Conservation (phyloP, 2,888 invertebrate species). For the Lathronympha strigana region DNA sequence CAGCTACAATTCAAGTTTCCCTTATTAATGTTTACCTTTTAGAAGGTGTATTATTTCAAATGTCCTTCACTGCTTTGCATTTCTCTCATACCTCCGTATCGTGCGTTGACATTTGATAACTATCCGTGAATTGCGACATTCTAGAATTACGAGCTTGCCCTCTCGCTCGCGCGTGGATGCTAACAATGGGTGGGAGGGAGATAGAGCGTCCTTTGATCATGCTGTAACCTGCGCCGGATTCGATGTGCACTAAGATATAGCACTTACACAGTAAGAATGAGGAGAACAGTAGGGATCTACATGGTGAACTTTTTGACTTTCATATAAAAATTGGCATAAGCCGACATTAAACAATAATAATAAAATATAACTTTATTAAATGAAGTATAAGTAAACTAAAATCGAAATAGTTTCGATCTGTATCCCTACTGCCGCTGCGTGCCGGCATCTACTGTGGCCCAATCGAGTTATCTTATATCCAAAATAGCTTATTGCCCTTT, state of each 20-base stretch:
- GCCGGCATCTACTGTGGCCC: no score
- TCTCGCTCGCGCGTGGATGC: conserved; percentile 46
- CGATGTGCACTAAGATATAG: conserved; percentile 52
- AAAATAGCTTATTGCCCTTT: no score
- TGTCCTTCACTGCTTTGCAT: conserved; percentile 43
- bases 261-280: conserved; percentile 8
- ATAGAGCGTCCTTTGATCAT: conserved; percentile 48
- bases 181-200: conserved; percentile 33
- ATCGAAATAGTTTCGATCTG: no score
- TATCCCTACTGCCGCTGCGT: no score
- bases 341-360: no score
- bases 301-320: not conserved
- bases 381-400: no score
- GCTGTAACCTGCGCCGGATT: conserved; percentile 55
- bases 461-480: no score
- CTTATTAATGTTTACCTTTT: conserved; percentile 30
- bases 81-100: conserved; percentile 47
- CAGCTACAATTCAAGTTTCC: conserved; percentile 5
- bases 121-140: conserved; percentile 52
- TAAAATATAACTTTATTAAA: no score
- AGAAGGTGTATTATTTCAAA: conserved; percentile 33
- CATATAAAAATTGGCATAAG: no score
- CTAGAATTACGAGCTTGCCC: conserved; percentile 50
- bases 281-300: conserved; percentile 14
- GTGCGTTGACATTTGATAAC: conserved; percentile 59